These are phyloP conservation scores for Scaeva pyrastri DNA, from an alignment of 2,888 invertebrate genomes.

Conservation along the genomic window DNA sequence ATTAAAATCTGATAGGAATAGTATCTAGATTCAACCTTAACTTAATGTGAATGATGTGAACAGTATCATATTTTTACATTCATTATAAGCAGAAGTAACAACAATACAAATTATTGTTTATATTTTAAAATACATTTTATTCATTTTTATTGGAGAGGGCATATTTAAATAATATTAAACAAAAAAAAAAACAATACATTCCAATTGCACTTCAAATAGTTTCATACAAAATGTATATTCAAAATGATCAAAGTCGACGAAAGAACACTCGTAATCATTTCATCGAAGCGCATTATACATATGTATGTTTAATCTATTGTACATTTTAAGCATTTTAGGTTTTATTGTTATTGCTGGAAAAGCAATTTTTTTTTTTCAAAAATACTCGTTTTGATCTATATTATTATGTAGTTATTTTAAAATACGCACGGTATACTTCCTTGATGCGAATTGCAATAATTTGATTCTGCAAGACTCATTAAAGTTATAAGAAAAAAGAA, in stretches of 20 bases:
- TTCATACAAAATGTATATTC: conserved; percentile 32
- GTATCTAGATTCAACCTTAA: background rate
- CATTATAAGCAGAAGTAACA: background rate
- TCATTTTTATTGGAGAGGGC: conserved; percentile 38
- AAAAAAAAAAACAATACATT: conserved; percentile 27
- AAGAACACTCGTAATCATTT: conserved; percentile 16
- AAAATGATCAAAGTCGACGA: conserved; percentile 9
- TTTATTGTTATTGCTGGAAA: conserved; percentile 2
- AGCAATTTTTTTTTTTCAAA: conserved; percentile 28
- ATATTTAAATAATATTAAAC: conserved; percentile 49
- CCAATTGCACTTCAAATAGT: conserved; percentile 39
- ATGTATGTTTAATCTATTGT: conserved; percentile 20
- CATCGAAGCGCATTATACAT: conserved; percentile 4
- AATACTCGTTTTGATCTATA: conserved; percentile 33
- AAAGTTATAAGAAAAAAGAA: background rate
- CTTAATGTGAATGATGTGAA: too few relatives aligned
- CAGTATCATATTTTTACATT: background rate
- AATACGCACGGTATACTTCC: conserved; percentile 22
- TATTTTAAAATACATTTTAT: conserved; percentile 47
- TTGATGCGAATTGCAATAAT: conserved; percentile 37
- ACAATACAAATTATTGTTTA: background rate
- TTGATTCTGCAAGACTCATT: conserved; percentile 39
- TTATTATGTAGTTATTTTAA: conserved; percentile 8
- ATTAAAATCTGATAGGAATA: background rate
- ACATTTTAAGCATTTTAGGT: conserved; percentile 29